phyloP scores from a whole-genome alignment of 1,140 invertebrate genomes.

The Drosophila seguyi region DNA sequence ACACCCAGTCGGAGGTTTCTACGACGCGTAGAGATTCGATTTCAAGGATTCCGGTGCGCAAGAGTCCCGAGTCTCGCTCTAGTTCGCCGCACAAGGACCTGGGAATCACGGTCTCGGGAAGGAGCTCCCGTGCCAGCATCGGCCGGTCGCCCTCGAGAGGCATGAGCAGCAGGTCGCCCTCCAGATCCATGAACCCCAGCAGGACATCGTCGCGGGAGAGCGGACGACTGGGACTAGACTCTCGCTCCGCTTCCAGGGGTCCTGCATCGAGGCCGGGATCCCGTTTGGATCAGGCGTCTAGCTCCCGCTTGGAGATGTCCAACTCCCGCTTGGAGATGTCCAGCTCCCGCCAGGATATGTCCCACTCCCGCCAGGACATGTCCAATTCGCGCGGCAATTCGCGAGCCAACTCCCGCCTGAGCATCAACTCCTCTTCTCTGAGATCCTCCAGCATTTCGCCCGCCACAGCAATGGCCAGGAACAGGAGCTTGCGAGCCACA shows the following conservation, averaged over 20 bases:
- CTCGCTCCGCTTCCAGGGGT: constrained; percentile 53
- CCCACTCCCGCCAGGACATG: constrained; percentile 42
- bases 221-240: constrained; percentile 41
- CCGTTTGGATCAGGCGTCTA: constrained; percentile 51
- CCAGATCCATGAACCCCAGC: constrained; percentile 45
- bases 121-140: constrained; percentile 58
- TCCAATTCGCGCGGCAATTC: constrained; percentile 64
- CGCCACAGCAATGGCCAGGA: constrained; percentile 26
- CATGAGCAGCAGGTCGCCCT: constrained; percentile 66
- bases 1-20: constrained; percentile 58
- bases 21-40: constrained; percentile 67
- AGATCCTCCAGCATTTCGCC: constrained; percentile 69
- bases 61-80: constrained; percentile 62
- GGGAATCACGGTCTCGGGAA: constrained; percentile 25
- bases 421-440: constrained; percentile 69
- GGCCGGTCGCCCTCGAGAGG: constrained; percentile 58
- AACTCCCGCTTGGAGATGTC: constrained; percentile 45
- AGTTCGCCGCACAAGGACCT: constrained; percentile 60
- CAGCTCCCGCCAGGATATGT: constrained; percentile 44
- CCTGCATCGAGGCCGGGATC: constrained; percentile 65
- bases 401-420: constrained; percentile 71
- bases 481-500: constrained; percentile 24
- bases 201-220: constrained; percentile 41
- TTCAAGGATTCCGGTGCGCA: constrained; percentile 75
- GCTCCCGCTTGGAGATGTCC: constrained; percentile 60